These are phyloP conservation scores for Ypsolopha sequella DNA, from an alignment of 2,888 invertebrate species.

Conservation along the genomic window DNA sequence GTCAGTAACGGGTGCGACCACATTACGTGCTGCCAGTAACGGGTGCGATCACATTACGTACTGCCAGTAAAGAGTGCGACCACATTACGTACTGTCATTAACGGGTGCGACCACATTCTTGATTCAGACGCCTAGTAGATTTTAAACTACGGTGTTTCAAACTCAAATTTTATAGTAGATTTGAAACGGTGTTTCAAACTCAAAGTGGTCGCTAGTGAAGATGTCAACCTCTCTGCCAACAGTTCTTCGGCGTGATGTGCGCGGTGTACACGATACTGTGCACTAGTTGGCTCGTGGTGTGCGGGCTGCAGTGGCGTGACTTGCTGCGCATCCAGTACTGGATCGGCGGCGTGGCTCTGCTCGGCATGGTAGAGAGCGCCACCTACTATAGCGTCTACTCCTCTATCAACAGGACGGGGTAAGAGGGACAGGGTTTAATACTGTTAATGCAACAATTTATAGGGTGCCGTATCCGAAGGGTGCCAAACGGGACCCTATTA, in stretches of 20 bases:
- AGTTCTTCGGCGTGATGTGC: conserved; percentile 95
- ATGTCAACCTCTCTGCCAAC: conserved; percentile 8
- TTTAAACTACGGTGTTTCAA: too few relatives aligned
- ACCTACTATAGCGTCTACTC: conserved; percentile 91
- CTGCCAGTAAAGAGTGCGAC: too few relatives aligned
- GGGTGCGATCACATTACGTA: too few relatives aligned
- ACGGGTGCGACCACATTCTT: too few relatives aligned
- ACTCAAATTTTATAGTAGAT: too few relatives aligned
- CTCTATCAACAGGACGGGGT: conserved; percentile 48
- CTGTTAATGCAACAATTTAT: neutral
- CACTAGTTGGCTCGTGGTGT: conserved; percentile 84
- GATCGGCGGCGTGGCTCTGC: conserved; percentile 92
- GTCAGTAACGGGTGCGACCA: too few relatives aligned
- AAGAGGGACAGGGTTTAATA: conserved; percentile 10
- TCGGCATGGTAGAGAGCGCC: conserved; percentile 90
- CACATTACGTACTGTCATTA: too few relatives aligned
- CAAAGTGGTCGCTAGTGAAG: too few relatives aligned
- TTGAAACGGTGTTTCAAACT: neutral
- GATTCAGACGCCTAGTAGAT: too few relatives aligned
- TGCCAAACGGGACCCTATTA: too few relatives aligned
- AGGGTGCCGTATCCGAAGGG: too few relatives aligned
- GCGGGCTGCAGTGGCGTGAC: conserved; percentile 91
- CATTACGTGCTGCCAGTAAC: too few relatives aligned
- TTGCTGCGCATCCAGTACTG: conserved; percentile 94
- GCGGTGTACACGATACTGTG: conserved; percentile 87